Evolutionary conservation across 2,797 vertebrate species (phyloP), one percentile per base, ranked within the genome.

Genomic region (Phoebastria nigripes): DNA sequence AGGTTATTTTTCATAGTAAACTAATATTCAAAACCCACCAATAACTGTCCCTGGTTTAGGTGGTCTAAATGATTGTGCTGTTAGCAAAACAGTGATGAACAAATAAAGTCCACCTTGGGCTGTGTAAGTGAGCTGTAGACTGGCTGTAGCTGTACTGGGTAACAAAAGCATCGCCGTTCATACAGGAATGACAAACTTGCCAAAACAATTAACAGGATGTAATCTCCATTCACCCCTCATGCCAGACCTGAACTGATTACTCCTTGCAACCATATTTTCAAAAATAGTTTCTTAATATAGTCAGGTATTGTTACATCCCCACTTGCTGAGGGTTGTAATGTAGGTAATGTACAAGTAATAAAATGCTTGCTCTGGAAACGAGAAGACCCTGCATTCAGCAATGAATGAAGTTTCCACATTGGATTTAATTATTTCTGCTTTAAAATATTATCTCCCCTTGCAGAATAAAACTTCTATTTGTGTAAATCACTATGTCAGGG

Each of bases 361-460:
- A 96, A 94, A 92, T 8, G 59, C 76, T 92, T 93, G 70, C 83
- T 86, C 79, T 85, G 90, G 86, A 93, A 81, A 79, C 5, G 3
- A 71, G 74, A 52, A 58, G 61, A 67, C 15, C 28, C 21, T 24
- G 21, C 35, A 35, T 71, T 82, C 84, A 77, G 81, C 90, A 81
- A 16, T 8, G 72, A 95, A 87, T 65, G 69, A 71, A 51, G n/a
- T 69, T 91, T 65, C 76, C 76, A 86, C 41, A 41, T 26, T 58
- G 72, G 42, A 70, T 93, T 95, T 95, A 94, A 96, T 97, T 92
- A 95, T 89, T 94, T 79, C 65, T 81, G 20, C 54, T 81, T 92
- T 93, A 93, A 96, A 97, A 93, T 91, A 91, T 93, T 94, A 35
- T 74, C 73, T 78, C 72, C 62, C 78, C 83, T 90, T 37, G 42